Conservation (phyloP, 2,888 invertebrate species). For the Cheilosia soror region DNA sequence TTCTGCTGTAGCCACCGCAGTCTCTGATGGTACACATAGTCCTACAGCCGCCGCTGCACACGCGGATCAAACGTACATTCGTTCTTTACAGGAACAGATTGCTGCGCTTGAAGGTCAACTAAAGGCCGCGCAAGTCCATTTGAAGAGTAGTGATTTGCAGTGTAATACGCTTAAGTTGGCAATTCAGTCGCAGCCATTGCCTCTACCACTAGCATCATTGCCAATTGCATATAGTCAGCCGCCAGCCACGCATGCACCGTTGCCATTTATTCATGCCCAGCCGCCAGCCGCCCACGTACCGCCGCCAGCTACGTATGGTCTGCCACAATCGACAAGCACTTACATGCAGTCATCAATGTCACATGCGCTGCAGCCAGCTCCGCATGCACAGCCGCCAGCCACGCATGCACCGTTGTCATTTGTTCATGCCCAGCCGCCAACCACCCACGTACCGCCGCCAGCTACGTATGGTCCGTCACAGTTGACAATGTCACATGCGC, state of each 20-base stretch:
- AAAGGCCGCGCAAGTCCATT: no score
- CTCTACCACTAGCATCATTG: no score
- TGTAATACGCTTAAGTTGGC: constrained; percentile 12
- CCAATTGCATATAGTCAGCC: no score
- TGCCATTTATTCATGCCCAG: no score
- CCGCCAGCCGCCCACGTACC: not conserved
- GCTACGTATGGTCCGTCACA: not conserved
- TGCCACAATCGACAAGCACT: not conserved
- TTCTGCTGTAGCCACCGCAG: not conserved
- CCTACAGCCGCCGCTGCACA: not conserved
- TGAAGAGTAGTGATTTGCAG: constrained; percentile 14
- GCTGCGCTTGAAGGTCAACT: no score
- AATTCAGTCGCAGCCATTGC: constrained; percentile 21
- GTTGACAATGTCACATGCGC: not conserved
- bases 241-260: not conserved
- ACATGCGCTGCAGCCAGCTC: not conserved
- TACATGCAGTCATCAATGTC: not conserved
- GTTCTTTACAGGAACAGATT: constrained; percentile 9
- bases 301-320: constrained; percentile 1
- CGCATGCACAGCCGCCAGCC: not conserved
- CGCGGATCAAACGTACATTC: not conserved
- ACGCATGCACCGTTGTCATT: no score
- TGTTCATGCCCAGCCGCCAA: no score
- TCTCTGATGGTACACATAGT: not conserved
- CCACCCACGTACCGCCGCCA: not conserved